A percentile compares a stretch with the other conserved stretches of the same genome.
phyloP scores from a whole-genome alignment of 1,140 invertebrate species.

The Tenebrio molitor region DNA sequence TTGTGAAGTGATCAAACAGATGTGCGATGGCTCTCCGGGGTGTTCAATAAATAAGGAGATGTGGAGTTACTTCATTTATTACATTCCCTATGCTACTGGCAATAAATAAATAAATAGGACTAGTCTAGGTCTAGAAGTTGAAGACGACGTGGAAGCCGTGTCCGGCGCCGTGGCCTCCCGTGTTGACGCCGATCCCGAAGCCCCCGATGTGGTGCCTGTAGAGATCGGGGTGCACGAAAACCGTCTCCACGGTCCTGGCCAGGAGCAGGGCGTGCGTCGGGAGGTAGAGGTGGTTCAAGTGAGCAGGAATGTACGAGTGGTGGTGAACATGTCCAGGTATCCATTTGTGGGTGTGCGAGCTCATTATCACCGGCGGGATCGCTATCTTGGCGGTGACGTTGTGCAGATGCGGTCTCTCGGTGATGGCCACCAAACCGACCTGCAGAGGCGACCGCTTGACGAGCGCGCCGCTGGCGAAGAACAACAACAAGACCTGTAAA shows the following conservation, averaged over 20 bases:
- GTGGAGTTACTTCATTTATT: not conserved
- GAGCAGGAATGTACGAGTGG: constrained; percentile 43
- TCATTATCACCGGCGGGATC: constrained; percentile 1
- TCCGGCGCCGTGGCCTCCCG: constrained; percentile 40
- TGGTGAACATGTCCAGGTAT: constrained; percentile 40
- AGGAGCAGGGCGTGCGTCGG: no score
- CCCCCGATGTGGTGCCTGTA: constrained; percentile 40
- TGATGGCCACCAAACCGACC: constrained; percentile 14
- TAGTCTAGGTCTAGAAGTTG: not conserved
- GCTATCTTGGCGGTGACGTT: not conserved
- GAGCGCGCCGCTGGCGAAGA: constrained; percentile 14
- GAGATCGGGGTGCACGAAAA: not conserved
- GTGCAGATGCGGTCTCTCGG: constrained; percentile 8
- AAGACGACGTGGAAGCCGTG: constrained; percentile 45
- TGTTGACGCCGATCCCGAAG: constrained; percentile 38
- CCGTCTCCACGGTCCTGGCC: not conserved
- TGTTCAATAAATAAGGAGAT: not conserved
- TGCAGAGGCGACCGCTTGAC: constrained; percentile 5
- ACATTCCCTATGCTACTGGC: not conserved
- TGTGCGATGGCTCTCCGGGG: no score
- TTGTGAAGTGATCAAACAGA: no score
- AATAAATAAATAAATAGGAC: not conserved
- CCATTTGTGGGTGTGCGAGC: constrained; percentile 33
- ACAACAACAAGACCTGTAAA: constrained; percentile 18
- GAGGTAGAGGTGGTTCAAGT: constrained; percentile 25